Base-by-base conservation (phyloP, 2,888 invertebrate genomes). In the Tachystola acroxantha region DNA sequence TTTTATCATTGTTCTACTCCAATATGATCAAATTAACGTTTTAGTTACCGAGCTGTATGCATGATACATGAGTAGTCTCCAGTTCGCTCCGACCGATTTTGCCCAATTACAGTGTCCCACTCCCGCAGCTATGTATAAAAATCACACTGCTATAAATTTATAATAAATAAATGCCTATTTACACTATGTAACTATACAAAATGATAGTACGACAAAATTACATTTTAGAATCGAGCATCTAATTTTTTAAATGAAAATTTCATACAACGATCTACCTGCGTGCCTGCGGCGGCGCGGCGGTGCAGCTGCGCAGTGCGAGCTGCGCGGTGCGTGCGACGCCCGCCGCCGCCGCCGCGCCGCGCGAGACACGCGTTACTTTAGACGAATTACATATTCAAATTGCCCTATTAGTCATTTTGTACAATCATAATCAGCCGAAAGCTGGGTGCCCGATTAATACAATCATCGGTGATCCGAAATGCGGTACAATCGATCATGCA, bases 121-220 rank as follows among this genome's bases (percentile, higher is more conserved):
- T 75, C 78, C 81, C 81, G 77, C 79, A 76, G 78, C 80, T 78
- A 80, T 78, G 79, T 81, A 81, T 81, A 77, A 79, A 82, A 80
- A 79, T 73, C 82, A 81, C 81, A 78, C 82, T 74, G 85, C 82
- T 80, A 80, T 81, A 72, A 82, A 80, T 85, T 84, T 81, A 84
- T 82, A 85, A 86, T 86, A 86, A 85, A 85, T 86, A 86, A 86
- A 86, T 86, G 86, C 86, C 86, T 86, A 86, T 86, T 84, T 85
- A 86, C 85, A 85, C 85, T 86, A 86, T 81, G 80, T 81, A 77
- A 77, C 84, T 85, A 86, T 86, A 86, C 85, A 85, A 84, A 84
- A 84, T 77, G 82, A 82, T 80, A 82, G 81, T 78, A 81, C 79
- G 79, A 75, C 77, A 58, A 84, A 80, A 79, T 79, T 76, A 84